Base-by-base conservation (phyloP, 1,140 invertebrate species). In the Pseudachorutes palmiensis region DNA sequence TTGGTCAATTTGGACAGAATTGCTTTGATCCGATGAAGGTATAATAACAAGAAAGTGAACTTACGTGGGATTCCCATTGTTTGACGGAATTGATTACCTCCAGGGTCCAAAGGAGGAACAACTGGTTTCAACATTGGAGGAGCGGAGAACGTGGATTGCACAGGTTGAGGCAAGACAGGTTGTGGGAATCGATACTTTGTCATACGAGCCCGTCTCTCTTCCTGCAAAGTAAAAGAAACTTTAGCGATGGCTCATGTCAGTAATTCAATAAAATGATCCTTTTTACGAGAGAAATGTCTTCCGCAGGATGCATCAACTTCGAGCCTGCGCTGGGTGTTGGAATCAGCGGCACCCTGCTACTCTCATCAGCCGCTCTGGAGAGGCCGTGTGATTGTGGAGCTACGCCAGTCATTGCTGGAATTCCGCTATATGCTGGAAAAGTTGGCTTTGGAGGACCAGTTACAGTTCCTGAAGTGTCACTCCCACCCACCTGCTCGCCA, bases 281-380 rank as follows among this genome's bases (percentile, higher is more conserved):
- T 51, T 63, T 81, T 80, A 88, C 87, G 78, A 89, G 73, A 55
- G 92, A 96, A 49, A 95, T 87, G 80, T 97, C 94, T 79, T 97
- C 92, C 29, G 89, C 86, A 29, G 94, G 94, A 79, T 97, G 94
- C 75, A 97, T 88, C 62, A 97, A 94, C 81, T 91, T 91, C 76
- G 91, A 91, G 24, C 89, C 87, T 30, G 90, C 87, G 64, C 90
- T 88, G 66, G 89, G 89, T 14, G 87, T 26, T 5, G 86, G 31
- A 31, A 63, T 63, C 12, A 36, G 9, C 16, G 2, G 31, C 19
- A 14, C 19, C 19, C 12, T 22, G 9, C 14, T 26, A 9, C 5
- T 26, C 28, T 14, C 19, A 29, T 19, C 28, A 12, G 9, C 29
- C 28, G 31, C 16, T 45, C 9, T 14, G 5, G 61, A 24, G 33